These are phyloP conservation scores for Stratiomys singularior DNA, from an alignment of 2,888 invertebrate genomes.

Conservation along the genomic window DNA sequence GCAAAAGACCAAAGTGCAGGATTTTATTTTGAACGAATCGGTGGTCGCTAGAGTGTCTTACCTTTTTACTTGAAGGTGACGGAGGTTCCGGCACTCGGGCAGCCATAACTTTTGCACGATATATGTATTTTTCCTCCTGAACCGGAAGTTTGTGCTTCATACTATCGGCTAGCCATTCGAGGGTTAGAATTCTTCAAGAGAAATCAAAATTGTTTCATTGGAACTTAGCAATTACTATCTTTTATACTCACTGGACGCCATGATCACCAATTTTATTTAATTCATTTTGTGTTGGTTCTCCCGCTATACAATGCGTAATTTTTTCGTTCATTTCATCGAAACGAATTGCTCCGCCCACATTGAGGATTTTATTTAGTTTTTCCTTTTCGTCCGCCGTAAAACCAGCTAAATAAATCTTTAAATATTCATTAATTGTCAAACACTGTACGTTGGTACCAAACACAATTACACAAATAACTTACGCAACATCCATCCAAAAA, in stretches of 20 bases:
- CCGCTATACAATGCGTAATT: constrained; percentile 83
- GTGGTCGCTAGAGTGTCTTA: constrained; percentile 57
- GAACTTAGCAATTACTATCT: too few relatives aligned
- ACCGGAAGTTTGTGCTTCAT: constrained; percentile 71
- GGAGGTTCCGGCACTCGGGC: constrained; percentile 64
- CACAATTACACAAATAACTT: constrained; percentile 62
- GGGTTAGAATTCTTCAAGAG: constrained; percentile 69
- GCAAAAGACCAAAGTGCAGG: too few relatives aligned
- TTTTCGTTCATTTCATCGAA: constrained; percentile 79
- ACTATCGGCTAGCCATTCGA: constrained; percentile 82
- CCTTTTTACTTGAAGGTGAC: constrained; percentile 73
- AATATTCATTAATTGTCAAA: constrained; percentile 49
- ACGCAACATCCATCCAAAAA: constrained; percentile 92
- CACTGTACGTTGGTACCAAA: too few relatives aligned
- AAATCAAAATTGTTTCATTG: too few relatives aligned
- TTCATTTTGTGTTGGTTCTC: constrained; percentile 69
- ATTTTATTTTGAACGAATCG: too few relatives aligned
- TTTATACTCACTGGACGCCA: constrained; percentile 55
- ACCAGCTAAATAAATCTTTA: constrained; percentile 76
- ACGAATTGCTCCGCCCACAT: constrained; percentile 84
- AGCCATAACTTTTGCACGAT: constrained; percentile 59
- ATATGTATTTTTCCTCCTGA: constrained; percentile 67
- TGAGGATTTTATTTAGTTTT: constrained; percentile 75
- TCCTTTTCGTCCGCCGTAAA: constrained; percentile 73
- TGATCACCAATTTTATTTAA: constrained; percentile 62